Evolutionary conservation across 2,888 invertebrate species (phyloP).

Genomic region (Monoplex corrugatus): DNA sequence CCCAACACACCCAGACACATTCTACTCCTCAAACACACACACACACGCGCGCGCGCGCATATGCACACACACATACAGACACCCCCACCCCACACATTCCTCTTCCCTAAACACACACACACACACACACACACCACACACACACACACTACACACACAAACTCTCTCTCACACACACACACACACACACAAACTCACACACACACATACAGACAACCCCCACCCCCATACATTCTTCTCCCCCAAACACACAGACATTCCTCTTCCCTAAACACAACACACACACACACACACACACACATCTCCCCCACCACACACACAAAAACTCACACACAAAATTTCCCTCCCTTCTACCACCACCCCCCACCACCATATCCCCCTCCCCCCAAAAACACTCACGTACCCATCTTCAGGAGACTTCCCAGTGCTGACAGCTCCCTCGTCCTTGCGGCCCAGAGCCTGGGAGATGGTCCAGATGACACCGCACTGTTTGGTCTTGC

Average conservation of each 20-base stretch:
- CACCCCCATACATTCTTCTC: neutral
- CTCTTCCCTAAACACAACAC: too few relatives aligned
- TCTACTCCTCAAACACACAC: neutral
- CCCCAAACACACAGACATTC: too few relatives aligned
- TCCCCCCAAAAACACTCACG: neutral
- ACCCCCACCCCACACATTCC: neutral
- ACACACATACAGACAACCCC: neutral
- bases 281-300: neutral
- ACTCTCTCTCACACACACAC: neutral
- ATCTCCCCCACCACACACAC: neutral
- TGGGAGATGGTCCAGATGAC: slow-evolving; percentile 79
- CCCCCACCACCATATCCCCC: neutral
- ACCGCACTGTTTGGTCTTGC: slow-evolving; percentile 86
- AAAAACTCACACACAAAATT: neutral
- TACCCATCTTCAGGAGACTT: slow-evolving; percentile 49
- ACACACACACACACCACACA: too few relatives aligned
- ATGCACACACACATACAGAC: neutral
- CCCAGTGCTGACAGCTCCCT: slow-evolving; percentile 48
- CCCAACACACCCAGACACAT: neutral
- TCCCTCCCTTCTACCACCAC: neutral
- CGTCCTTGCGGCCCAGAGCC: slow-evolving; percentile 59
- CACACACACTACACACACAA: neutral
- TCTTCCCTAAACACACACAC: too few relatives aligned
- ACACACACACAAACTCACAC: neutral
- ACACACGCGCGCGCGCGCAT: neutral